Percentiles rank a stretch among this genome's conserved stretches.
Conservation (phyloP, 2,113 vertebrate species). For the Caracal caracal region DNA sequence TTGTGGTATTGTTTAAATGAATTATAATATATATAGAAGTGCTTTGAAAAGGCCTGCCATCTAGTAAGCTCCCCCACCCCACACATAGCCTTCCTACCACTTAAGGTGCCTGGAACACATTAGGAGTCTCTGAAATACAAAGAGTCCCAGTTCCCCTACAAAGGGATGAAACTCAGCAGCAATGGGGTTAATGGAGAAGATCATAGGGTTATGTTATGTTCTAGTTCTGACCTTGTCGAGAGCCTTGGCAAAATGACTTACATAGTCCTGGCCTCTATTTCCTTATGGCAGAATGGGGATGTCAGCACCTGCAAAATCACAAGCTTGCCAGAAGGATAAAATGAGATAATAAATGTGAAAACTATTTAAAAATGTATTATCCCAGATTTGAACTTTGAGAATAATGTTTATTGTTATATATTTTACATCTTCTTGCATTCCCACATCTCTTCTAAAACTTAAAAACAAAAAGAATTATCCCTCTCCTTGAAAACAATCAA, state of each 20-base stretch:
- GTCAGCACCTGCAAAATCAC: background rate
- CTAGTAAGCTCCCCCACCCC: background rate
- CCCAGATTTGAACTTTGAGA: background rate
- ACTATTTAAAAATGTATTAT: background rate
- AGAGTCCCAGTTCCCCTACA: background rate
- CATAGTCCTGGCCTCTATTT: background rate
- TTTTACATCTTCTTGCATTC: background rate
- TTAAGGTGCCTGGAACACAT: background rate
- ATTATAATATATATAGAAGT: background rate
- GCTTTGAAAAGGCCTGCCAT: background rate
- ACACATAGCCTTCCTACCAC: background rate
- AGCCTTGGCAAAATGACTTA: background rate
- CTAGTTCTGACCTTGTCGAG: background rate
- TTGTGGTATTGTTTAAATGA: background rate
- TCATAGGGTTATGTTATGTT: background rate
- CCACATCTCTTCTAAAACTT: background rate
- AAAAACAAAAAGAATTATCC: background rate
- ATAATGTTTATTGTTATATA: background rate
- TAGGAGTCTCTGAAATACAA: background rate
- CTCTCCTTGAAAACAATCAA: background rate
- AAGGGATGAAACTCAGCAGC: no score
- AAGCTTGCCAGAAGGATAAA: background rate
- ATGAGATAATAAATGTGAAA: background rate
- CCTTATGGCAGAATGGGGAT: background rate
- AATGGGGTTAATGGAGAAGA: background rate